Conservation (phyloP, 2,113 vertebrate species). For the Daphoenositta chrysoptera region DNA sequence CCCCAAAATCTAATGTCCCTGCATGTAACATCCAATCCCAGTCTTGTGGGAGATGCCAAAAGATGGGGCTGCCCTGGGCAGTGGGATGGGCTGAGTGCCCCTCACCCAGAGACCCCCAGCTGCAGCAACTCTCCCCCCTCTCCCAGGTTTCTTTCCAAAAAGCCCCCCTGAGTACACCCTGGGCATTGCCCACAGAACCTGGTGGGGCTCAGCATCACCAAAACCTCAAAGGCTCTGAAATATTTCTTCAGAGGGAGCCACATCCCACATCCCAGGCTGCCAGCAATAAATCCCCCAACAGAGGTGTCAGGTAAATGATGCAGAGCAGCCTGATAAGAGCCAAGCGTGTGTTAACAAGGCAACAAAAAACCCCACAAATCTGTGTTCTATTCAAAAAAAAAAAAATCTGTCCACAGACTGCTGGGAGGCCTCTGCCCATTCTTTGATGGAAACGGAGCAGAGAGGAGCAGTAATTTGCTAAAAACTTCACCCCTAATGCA, state of each 20-base stretch:
- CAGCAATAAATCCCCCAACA: neutral
- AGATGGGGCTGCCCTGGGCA: neutral
- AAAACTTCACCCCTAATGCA: constrained; percentile 8
- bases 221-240: neutral
- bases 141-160: neutral
- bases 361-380: neutral
- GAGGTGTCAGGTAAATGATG: neutral
- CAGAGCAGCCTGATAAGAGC: neutral
- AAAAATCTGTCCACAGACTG: neutral
- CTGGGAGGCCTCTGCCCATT: neutral
- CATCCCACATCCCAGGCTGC: neutral
- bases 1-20: neutral
- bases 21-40: neutral
- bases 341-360: neutral
- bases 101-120: no score
- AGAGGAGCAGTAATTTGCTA: constrained; percentile 40
- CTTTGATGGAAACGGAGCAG: constrained; percentile 33
- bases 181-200: neutral
- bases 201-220: neutral
- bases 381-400: neutral
- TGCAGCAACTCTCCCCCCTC: neutral
- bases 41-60: neutral
- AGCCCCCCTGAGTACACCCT: neutral
- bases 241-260: rapidly evolving
- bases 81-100: neutral